Percentiles rank a stretch among this genome's conserved stretches.
Conservation (phyloP, 1,140 invertebrate species). For the Argopecten irradians region DNA sequence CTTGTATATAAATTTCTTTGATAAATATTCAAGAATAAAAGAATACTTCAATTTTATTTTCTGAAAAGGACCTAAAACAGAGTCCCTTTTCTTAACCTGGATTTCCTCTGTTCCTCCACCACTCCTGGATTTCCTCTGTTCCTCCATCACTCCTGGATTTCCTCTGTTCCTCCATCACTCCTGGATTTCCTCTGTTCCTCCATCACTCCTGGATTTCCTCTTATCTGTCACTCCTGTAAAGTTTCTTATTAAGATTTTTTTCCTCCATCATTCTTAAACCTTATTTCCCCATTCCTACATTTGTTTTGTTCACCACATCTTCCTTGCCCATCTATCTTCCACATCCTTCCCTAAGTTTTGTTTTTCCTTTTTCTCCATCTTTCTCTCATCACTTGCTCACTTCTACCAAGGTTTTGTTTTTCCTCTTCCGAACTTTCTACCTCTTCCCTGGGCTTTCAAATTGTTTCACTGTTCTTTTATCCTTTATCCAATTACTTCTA, state of each 20-base stretch:
- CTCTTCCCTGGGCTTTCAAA: neutral
- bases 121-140: neutral
- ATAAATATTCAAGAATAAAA: too few relatives aligned
- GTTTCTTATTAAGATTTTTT: too few relatives aligned
- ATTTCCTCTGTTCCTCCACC: neutral
- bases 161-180: neutral
- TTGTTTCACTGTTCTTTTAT: neutral
- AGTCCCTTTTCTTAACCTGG: neutral
- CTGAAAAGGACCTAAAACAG: too few relatives aligned
- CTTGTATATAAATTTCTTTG: too few relatives aligned
- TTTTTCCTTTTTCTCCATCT: neutral
- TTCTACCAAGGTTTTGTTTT: neutral
- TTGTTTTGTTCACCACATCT: neutral
- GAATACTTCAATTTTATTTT: too few relatives aligned
- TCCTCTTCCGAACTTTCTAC: neutral
- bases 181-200: neutral
- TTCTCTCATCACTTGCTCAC: neutral
- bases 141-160: neutral
- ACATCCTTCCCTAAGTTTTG: neutral
- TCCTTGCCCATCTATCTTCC: neutral
- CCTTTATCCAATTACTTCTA: neutral
- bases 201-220: neutral
- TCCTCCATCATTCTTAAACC: neutral
- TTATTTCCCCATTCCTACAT: too few relatives aligned
- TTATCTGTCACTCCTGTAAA: neutral